Conservation (phyloP, 2,888 invertebrate species). For the Keiferia lycopersicella region DNA sequence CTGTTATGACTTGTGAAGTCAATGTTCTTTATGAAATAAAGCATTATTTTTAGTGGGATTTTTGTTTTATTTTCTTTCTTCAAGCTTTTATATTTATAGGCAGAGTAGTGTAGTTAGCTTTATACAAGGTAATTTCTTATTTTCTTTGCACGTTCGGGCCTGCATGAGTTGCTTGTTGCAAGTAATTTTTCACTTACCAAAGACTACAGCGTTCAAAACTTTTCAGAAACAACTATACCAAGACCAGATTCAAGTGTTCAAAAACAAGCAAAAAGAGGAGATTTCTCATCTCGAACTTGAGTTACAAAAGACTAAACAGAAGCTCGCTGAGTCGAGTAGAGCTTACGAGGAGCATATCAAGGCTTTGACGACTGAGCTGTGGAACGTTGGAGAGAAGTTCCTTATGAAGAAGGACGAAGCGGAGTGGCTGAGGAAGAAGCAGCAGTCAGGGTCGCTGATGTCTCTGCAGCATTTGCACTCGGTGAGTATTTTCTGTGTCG, state of each 20-base stretch:
- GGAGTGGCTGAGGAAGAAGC: slow-evolving; percentile 69
- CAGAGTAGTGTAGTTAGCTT: slow-evolving; percentile 45
- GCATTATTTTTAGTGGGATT: slow-evolving; percentile 59
- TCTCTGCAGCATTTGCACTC: slow-evolving; percentile 72
- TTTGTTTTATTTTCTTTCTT: slow-evolving; percentile 68
- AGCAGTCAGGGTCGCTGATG: slow-evolving; percentile 67
- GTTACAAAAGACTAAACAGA: slow-evolving; percentile 77
- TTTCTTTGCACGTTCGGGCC: slow-evolving; percentile 31
- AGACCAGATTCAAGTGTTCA: slow-evolving; percentile 80
- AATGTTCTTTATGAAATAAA: slow-evolving; percentile 50
- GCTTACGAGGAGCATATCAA: slow-evolving; percentile 68
- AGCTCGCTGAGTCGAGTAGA: slow-evolving; percentile 59
- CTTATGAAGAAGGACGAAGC: slow-evolving; percentile 81
- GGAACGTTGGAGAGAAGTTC: slow-evolving; percentile 83
- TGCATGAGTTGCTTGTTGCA: slow-evolving; percentile 40
- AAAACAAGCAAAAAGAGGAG: slow-evolving; percentile 78
- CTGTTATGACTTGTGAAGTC: slow-evolving; percentile 58
- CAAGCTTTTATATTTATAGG: slow-evolving; percentile 31
- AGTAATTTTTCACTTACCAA: slow-evolving; percentile 30
- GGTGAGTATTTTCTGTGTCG: slow-evolving; percentile 45
- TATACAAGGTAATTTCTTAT: slow-evolving; percentile 59
- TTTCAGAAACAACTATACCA: slow-evolving; percentile 83
- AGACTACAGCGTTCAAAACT: slow-evolving; percentile 11
- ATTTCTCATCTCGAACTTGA: slow-evolving; percentile 70
- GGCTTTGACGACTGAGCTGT: slow-evolving; percentile 79